A percentile compares a stretch with the other conserved stretches of the same genome.
These are phyloP conservation scores for Psittacula echo DNA, from an alignment of 2,797 vertebrate genomes.

Conservation along the genomic window DNA sequence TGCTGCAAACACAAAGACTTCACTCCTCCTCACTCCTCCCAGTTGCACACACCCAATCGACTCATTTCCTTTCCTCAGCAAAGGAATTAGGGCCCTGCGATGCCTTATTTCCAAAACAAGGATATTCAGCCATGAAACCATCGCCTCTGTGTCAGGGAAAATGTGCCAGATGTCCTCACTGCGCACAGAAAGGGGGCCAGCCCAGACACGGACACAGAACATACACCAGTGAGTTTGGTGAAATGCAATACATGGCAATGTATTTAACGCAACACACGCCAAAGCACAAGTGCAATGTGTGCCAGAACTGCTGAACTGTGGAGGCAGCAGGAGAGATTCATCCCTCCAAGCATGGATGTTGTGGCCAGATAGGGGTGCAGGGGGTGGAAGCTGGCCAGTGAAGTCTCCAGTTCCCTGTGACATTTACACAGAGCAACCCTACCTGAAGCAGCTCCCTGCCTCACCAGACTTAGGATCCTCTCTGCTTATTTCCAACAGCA, in stretches of 20 bases:
- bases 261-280: not conserved
- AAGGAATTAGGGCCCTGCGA: not conserved
- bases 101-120: conserved; percentile 43
- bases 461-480: not conserved
- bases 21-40: conserved; percentile 22
- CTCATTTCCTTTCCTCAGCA: conserved; percentile 54
- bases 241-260: not conserved
- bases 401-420: not conserved
- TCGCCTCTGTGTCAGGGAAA: not conserved
- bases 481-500: not conserved
- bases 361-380: not conserved
- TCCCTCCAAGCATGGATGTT: rapidly evolving
- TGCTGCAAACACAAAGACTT: not conserved
- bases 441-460: not conserved
- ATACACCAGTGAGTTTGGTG: not conserved
- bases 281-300: rapidly evolving
- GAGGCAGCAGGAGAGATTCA: not conserved
- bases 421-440: not conserved
- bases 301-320: not conserved
- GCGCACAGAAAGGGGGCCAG: not conserved
- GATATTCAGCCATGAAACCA: conserved; percentile 12
- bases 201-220: not conserved
- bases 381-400: not conserved
- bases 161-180: not conserved
- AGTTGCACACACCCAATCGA: not conserved